A percentile compares a stretch with the other conserved stretches of the same genome.
Evolutionary conservation across 1,140 invertebrate species (phyloP).

Genomic region (Halesus radiatus): DNA sequence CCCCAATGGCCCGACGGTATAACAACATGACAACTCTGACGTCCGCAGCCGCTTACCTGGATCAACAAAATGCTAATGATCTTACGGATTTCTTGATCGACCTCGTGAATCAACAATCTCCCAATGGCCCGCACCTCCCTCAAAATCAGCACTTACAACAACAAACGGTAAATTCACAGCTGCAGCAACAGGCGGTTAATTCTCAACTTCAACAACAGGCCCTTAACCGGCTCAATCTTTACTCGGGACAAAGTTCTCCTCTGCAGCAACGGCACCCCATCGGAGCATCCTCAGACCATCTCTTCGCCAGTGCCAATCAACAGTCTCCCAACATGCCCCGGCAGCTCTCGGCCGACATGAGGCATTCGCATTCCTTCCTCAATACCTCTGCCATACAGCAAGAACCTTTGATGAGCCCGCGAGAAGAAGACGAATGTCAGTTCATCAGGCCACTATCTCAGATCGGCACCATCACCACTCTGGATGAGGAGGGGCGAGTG

Average conservation of each 20-base stretch:
- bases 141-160: not conserved
- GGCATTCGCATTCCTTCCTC: not conserved
- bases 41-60: slow-evolving; percentile 31
- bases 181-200: slow-evolving; percentile 30
- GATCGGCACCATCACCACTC: slow-evolving; percentile 73
- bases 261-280: not conserved
- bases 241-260: slow-evolving; percentile 29
- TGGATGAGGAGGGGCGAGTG: slow-evolving; percentile 71
- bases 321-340: slow-evolving; percentile 13
- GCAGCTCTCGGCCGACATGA: not conserved
- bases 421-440: slow-evolving; percentile 50
- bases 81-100: slow-evolving; percentile 62
- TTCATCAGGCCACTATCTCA: slow-evolving; percentile 80
- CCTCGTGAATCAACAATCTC: slow-evolving; percentile 57
- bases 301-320: not conserved
- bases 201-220: slow-evolving; percentile 51
- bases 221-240: slow-evolving; percentile 37
- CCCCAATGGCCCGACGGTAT: not conserved
- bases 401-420: not conserved
- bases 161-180: slow-evolving; percentile 22
- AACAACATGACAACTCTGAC: not conserved
- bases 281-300: slow-evolving; percentile 8
- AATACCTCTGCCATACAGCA: not conserved
- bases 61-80: slow-evolving; percentile 59
- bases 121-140: not conserved